Evolutionary conservation across 2,888 invertebrate species (phyloP), one percentile per base, ranked within the genome.

Genomic region (Melipona beecheii): DNA sequence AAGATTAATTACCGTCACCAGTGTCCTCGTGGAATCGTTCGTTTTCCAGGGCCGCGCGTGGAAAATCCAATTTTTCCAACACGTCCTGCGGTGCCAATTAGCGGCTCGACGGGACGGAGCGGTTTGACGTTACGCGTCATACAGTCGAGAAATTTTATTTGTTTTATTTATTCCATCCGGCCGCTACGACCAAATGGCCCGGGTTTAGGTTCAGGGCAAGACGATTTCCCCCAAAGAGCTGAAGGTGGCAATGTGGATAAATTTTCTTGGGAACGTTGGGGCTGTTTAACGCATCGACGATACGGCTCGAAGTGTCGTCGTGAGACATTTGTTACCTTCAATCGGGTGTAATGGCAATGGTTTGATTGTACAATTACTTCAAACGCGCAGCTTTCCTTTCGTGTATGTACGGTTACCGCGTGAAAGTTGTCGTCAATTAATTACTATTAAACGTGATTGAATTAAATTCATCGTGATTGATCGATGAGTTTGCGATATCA

Each of bases 1-100:
- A 70, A 84, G 78, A 85, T 85, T 83, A 85, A 85, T 85, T 85
- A 71, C 83, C 68, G 58, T 76, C 62, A 65, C 50, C 11, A 19
- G 19, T 27, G 36, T 24, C 56, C 24, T 60, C 56, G n/a, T 50
- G 52, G 36, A 56, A 31, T 27, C 60, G 36, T 73, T 70, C 65
- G 72, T 74, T 76, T 64, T 19, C 56, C 52, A 11, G 24, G 24
- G n/a, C 66, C 62, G 31, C 79, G 65, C 43, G 50, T 43, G 58
- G 65, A 74, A 71, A 64, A 74, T 81, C 70, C 65, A 62, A 69
- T 83, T 80, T 70, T 68, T 66, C 52, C 2, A 43, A 19, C 65
- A 58, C 74, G 62, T 75, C 56, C 75, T 54, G 76, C 65, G 77
- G 50, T 72, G 73, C 75, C 56, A 76, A 77, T 76, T 69, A 70